Conservation (phyloP, 1,140 invertebrate species). For the Potamilus streckersoni region DNA sequence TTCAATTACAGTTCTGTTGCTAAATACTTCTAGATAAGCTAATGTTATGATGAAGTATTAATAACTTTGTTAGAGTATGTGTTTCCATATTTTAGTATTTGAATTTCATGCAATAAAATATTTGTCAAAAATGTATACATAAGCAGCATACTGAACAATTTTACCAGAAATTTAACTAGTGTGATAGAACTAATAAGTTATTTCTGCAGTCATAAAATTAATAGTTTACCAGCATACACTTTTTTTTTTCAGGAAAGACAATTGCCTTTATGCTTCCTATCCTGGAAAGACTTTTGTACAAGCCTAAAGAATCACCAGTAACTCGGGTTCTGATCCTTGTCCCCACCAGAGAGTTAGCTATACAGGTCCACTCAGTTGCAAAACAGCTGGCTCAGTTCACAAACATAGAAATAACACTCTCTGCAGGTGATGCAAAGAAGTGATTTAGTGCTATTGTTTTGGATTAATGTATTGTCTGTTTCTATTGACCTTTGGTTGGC, state of each 20-base stretch:
- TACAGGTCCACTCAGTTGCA: conserved; percentile 93
- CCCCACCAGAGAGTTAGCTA: conserved; percentile 95
- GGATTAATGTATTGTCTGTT: neutral
- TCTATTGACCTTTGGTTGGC: neutral
- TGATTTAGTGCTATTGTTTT: neutral
- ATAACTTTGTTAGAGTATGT: too few relatives aligned
- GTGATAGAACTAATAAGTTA: too few relatives aligned
- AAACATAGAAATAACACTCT: conserved; percentile 74
- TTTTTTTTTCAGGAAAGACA: conserved; percentile 79
- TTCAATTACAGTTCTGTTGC: too few relatives aligned
- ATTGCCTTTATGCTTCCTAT: conserved; percentile 99
- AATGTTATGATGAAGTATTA: too few relatives aligned
- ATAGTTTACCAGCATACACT: neutral
- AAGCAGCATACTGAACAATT: too few relatives aligned
- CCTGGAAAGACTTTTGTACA: conserved; percentile 90
- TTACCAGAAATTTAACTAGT: too few relatives aligned
- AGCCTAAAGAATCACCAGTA: conserved; percentile 71
- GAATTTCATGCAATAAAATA: too few relatives aligned
- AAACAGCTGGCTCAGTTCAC: conserved; percentile 83
- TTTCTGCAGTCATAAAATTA: too few relatives aligned
- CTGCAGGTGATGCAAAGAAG: conserved; percentile 64
- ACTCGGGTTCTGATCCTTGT: conserved; percentile 93
- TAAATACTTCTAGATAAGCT: too few relatives aligned
- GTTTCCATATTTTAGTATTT: too few relatives aligned
- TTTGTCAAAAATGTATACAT: too few relatives aligned